Base-by-base conservation (phyloP, 1,140 invertebrate genomes). In the Solenopsis invicta region DNA sequence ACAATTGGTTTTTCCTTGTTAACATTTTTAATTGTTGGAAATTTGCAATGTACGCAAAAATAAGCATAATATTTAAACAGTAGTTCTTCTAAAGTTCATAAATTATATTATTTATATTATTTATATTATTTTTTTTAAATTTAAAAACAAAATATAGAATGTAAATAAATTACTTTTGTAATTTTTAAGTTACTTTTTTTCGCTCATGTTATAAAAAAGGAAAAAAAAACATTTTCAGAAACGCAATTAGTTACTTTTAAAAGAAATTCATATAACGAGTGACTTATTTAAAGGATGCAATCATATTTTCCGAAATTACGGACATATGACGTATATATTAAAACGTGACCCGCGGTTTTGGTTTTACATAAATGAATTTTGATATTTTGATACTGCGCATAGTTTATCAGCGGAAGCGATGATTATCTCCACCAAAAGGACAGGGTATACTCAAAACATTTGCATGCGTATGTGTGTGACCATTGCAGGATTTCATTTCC, bases 401-500 rank as follows among this genome's bases (percentile, higher is more conserved):
- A 66, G 18, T 66, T 66, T 66, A 66, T 66, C 62, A 66, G 18
- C 34, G 12, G 45, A 67, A 67, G n/a, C 41, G 37, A 4, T 41
- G 37, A 67, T 24, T 48, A 67, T 67, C n/a, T 67, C 21, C 5
- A 8, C 18, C 0, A 67, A 45, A 41, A 67, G 10, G n/a, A 45
- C 12, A 21, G n/a, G 10, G 21, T 67, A 45, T 6, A 13, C 4
- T 12, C 34, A 67, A 45, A 48, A 67, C 0, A 1, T 21, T 2
- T 48, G 56, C 21, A 21, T 56, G 12, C 6, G 9, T 56, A 8
- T 56, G 9, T 29, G 12, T 41, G n/a, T 21, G 64, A 10, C 64
- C 4, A 21, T 18, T 34, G 62, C 34, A 45, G 64, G n/a, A 45
- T 76, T 75, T 50, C 67, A 71, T 41, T 74, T 85, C 48, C 37